Evolutionary conservation across 1,140 invertebrate species (phyloP), one percentile per base, ranked within the genome.

Genomic region (Meteorus sp.): DNA sequence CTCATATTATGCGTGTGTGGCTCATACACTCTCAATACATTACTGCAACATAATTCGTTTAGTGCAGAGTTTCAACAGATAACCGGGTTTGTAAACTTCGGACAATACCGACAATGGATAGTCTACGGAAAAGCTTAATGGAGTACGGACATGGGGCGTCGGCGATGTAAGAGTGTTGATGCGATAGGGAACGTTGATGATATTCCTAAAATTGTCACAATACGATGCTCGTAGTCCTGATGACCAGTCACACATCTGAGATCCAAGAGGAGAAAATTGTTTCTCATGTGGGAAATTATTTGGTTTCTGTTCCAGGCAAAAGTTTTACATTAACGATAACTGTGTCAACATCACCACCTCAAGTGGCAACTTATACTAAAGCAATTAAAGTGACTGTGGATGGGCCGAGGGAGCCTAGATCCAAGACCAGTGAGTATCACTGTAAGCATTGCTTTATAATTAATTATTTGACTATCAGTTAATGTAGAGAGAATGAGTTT

Each of bases 311-410:
- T 87, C 1, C 86, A 97, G 95, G 95, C 48, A 99, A 99, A 79
- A 98, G 94, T 69, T 99, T 99, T 78, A 96, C 94, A 43, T 79
- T 99, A 69, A 98, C 95, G 65, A 98, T 99, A 79, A 95, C 93
- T 27, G 85, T 99, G 54, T 92, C 89, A 64, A 95, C 93, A 59
- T 86, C 87, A 65, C 96, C 97, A 44, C 93, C 94, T 7, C 94
- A 98, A 81, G 90, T 99, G 37, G 91, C 95, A n/a, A 95, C 95
- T 2, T 98, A 98, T 81, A 92, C 89, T 67, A 98, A 98, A 78
- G 95, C 95, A 27, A 98, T 99, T 78, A 99, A 99, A 83, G 95
- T 99, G 50, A 99, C 95, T 4, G 91, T 93, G 15, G 97, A 99
- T 80, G 97, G 97, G 71, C 97, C 97, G n/a, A 81, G 97, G 71